Percentiles rank a stretch among this genome's conserved stretches.
These are phyloP conservation scores for Danio aesculapii DNA, from an alignment of 2,797 vertebrate genomes.

Conservation along the genomic window DNA sequence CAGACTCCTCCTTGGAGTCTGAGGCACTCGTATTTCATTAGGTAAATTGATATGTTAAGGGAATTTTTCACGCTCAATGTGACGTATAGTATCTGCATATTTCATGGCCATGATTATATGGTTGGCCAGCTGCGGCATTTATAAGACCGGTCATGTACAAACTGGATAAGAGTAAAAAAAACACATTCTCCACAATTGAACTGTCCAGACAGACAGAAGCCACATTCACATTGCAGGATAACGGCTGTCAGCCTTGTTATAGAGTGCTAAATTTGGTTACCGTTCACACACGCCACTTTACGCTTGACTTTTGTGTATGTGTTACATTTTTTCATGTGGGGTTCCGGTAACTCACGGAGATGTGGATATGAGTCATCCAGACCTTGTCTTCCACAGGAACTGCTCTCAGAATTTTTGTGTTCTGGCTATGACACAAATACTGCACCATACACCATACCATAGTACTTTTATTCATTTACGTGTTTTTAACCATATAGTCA, in stretches of 20 bases:
- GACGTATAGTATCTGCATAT: conserved; percentile 28
- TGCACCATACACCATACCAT: too few species aligned
- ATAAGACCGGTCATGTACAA: conserved; percentile 35
- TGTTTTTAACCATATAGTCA: neutral
- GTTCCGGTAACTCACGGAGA: neutral
- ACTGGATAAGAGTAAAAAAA: conserved; percentile 42
- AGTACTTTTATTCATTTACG: neutral
- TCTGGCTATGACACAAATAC: neutral
- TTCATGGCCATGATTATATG: conserved; percentile 40
- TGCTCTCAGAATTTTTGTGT: neutral
- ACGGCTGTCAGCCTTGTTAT: neutral
- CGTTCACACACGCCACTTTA: neutral
- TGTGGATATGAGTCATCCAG: neutral
- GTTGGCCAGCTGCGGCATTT: conserved; percentile 40
- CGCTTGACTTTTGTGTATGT: neutral
- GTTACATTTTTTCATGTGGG: neutral
- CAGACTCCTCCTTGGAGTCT: conserved; percentile 17
- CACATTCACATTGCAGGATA: neutral
- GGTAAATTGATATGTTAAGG: conserved; percentile 34
- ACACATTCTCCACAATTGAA: conserved; percentile 42
- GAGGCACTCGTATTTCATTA: conserved; percentile 31
- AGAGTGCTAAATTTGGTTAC: conserved; percentile 5
- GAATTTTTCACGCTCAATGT: conserved; percentile 42
- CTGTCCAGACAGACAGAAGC: conserved; percentile 4
- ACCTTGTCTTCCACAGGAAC: neutral